Conservation (phyloP, 2,888 invertebrate species). For the Orchesella flavescens region DNA sequence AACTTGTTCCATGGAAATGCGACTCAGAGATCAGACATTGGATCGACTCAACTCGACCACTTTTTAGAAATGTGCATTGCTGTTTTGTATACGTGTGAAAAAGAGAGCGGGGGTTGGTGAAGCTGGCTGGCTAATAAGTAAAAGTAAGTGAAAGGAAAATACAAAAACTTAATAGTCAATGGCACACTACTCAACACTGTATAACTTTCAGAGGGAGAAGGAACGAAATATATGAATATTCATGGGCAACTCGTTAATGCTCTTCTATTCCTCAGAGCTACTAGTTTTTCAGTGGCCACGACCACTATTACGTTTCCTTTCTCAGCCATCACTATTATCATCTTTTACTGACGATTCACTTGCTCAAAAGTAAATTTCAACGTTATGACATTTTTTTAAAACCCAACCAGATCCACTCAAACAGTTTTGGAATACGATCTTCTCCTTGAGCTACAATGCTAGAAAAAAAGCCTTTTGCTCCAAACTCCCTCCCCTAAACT, state of each 20-base stretch:
- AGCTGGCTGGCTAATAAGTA: constrained; percentile 17
- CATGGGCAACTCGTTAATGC: constrained; percentile 68
- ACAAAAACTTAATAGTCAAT: constrained; percentile 57
- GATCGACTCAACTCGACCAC: background rate
- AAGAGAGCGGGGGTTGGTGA: background rate
- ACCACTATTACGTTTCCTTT: constrained; percentile 19
- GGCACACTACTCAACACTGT: constrained; percentile 50
- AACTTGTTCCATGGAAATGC: background rate
- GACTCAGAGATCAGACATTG: background rate
- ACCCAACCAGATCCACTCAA: constrained; percentile 22
- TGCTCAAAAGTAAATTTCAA: background rate
- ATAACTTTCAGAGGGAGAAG: constrained; percentile 60
- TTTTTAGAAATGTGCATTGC: background rate
- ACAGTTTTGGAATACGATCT: constrained; percentile 10
- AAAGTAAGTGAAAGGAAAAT: constrained; percentile 60
- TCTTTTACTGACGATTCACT: background rate
- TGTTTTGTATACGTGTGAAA: constrained; percentile 13
- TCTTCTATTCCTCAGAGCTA: constrained; percentile 49
- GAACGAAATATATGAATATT: constrained; percentile 72
- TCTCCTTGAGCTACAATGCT: too few relatives aligned
- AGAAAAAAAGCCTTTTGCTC: too few relatives aligned
- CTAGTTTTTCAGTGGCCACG: constrained; percentile 1
- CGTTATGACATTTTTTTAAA: constrained; percentile 16
- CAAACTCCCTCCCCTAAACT: too few relatives aligned
- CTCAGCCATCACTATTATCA: background rate